These are phyloP conservation scores for Parnassius orleans DNA, from an alignment of 2,888 invertebrate genomes.

Conservation along the genomic window DNA sequence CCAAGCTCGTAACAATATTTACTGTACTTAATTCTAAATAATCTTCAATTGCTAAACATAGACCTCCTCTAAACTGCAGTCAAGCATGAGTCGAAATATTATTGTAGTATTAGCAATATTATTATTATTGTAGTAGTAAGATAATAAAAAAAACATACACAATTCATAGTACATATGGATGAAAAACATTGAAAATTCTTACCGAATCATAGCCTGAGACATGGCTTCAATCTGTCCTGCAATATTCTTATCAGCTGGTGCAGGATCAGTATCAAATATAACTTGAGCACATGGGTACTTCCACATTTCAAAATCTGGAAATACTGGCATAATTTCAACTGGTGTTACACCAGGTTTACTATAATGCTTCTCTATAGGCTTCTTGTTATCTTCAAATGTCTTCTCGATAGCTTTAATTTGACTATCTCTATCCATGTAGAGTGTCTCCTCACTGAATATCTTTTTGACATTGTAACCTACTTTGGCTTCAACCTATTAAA, in stretches of 20 bases:
- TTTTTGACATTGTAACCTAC: constrained; percentile 99
- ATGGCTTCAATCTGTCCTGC: constrained; percentile 97
- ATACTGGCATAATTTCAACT: constrained; percentile 91
- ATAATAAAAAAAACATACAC: too few relatives aligned
- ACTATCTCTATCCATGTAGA: constrained; percentile 97
- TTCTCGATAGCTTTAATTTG: constrained; percentile 99
- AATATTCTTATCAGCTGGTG: constrained; percentile 92
- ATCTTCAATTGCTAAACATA: too few relatives aligned
- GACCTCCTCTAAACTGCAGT: too few relatives aligned
- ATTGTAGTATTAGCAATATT: too few relatives aligned
- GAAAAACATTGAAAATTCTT: constrained; percentile 30
- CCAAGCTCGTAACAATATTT: too few relatives aligned
- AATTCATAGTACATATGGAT: neutral
- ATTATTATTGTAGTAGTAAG: too few relatives aligned
- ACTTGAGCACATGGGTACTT: constrained; percentile 99
- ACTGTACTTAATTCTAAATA: too few relatives aligned
- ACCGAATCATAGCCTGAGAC: constrained; percentile 99
- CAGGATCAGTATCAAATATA: constrained; percentile 99
- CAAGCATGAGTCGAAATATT: too few relatives aligned
- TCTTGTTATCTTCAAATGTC: constrained; percentile 95
- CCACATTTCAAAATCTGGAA: constrained; percentile 98
- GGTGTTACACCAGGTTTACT: constrained; percentile 97
- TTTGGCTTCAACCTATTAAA: constrained; percentile 93
- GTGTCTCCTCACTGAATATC: constrained; percentile 92
- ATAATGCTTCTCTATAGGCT: constrained; percentile 93